Base-by-base conservation (phyloP, 1,140 invertebrate species). In the Homarus americanus region DNA sequence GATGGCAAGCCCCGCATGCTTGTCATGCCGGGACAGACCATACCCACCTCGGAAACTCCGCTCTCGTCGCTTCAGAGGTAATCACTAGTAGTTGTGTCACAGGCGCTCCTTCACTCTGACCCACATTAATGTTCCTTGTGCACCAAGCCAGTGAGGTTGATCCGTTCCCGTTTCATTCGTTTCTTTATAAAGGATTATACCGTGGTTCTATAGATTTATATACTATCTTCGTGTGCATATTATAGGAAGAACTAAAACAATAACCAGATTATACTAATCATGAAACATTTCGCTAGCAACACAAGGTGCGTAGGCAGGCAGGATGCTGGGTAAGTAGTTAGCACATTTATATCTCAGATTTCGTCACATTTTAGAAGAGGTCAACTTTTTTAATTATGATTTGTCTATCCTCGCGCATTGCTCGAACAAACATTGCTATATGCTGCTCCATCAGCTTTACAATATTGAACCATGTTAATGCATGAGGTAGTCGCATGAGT, bases 31-130 rank as follows among this genome's bases (percentile, higher is more conserved):
- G 88, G 88, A 41, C 87, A 90, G 79, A 17, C 79, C 66, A 63
- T 79, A 24, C 32, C 87, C 15, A 41, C 82, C 44, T 40, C 80
- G 44, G 92, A 93, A 49, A 82, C 82, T n/a, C 89, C 90, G 41
- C 91, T 93, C 73, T 80, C 92, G 12, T 91, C 92, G 0, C 82
- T 93, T 15, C 92, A 93, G 82, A 93, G 92, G 92, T 93, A 88
- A 80, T 63, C 58, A 53, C 38, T 36, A n/a, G 24, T 20, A 34
- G 4, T 40, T 40, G 10, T 63, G 44, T 41, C 75, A 85, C 69
- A 75, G 82, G 76, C 41, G 28, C 38, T 84, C 69, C 44, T 85
- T 85, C 69, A 15, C 69, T 85, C 24, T 73, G 28, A 28, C 63
- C 9, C 40, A 69, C 24, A 58, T 58, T n/a, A n/a, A n/a, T n/a